Conservation (phyloP, 1,140 invertebrate species). For the Drosophila equinoxialis region DNA sequence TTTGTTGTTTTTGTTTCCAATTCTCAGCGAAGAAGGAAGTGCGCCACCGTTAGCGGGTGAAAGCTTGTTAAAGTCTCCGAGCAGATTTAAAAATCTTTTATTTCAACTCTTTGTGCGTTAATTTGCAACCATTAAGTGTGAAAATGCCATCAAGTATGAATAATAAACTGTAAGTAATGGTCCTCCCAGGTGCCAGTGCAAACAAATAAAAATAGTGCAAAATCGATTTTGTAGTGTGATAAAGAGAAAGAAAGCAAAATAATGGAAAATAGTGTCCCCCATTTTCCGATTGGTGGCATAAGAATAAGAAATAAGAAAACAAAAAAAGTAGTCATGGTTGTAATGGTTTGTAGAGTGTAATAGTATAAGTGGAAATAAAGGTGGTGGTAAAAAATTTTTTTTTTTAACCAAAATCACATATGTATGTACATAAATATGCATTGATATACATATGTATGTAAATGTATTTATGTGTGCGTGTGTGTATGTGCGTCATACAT, state of each 20-base stretch:
- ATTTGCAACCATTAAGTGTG: conserved; percentile 78
- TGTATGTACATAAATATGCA: conserved; percentile 31
- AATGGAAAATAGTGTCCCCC: conserved; percentile 59
- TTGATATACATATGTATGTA: conserved; percentile 16
- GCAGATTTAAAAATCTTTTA: conserved; percentile 58
- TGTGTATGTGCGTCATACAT: conserved; percentile 40
- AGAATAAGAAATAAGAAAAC: conserved; percentile 25
- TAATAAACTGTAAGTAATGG: conserved; percentile 83
- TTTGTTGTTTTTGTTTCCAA: too few species aligned
- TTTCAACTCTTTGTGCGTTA: conserved; percentile 66
- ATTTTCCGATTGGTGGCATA: conserved; percentile 71
- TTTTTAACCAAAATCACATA: conserved; percentile 6
- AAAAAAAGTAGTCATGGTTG: conserved; percentile 56
- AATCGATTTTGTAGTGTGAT: conserved; percentile 80
- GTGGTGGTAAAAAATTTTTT: conserved; percentile 53
- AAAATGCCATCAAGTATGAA: conserved; percentile 83
- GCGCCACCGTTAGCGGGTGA: conserved; percentile 15
- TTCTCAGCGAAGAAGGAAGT: conserved; percentile 34
- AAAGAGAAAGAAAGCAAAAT: conserved; percentile 42
- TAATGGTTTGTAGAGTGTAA: conserved; percentile 64
- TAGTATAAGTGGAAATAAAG: conserved; percentile 62
- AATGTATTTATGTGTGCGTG: conserved; percentile 21
- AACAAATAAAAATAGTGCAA: conserved; percentile 58
- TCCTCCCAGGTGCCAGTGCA: conserved; percentile 37
- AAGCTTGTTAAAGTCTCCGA: conserved; percentile 27